A percentile compares a stretch with the other conserved stretches of the same genome.
Conservation (phyloP, 30 jellyfish, hydroid and myxozoan species). For the Phacellophora camtschatica region DNA sequence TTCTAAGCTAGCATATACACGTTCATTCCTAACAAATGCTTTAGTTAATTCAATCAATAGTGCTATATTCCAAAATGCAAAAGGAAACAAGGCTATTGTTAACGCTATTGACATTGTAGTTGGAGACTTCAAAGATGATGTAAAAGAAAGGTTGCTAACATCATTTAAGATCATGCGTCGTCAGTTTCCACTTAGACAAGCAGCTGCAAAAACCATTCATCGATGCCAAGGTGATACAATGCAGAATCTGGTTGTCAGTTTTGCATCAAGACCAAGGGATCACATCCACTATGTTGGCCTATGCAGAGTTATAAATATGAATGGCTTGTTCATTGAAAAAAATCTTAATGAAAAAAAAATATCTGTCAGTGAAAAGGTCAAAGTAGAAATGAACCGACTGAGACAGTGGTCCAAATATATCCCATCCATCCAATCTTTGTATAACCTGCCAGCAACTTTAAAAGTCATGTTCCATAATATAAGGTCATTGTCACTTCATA, state of each 20-base stretch:
- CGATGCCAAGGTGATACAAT: conserved; percentile 42
- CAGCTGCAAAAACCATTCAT: conserved; percentile 32
- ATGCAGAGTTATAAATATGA: conserved; percentile 11
- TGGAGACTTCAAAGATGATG: no score
- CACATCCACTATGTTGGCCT: conserved; percentile 43
- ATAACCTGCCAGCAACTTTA: not conserved
- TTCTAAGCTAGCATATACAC: no score
- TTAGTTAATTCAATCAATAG: no score
- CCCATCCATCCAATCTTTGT: not conserved
- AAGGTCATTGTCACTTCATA: conserved; percentile 2
- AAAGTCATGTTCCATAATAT: conserved; percentile 4
- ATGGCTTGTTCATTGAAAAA: no score
- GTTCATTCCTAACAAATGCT: no score
- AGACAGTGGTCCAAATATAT: not conserved
- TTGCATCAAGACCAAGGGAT: not conserved
- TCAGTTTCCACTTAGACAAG: conserved; percentile 39
- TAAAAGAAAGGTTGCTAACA: no score
- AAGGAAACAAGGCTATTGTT: no score
- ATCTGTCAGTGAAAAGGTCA: conserved; percentile 4
- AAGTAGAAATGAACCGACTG: conserved; percentile 2
- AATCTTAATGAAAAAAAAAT: not conserved
- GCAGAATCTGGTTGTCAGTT: not conserved
- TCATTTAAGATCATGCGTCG: no score
- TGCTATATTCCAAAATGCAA: no score
- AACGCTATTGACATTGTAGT: no score